phyloP scores from a whole-genome alignment of 2,888 invertebrate genomes.

The Empis stercorea region DNA sequence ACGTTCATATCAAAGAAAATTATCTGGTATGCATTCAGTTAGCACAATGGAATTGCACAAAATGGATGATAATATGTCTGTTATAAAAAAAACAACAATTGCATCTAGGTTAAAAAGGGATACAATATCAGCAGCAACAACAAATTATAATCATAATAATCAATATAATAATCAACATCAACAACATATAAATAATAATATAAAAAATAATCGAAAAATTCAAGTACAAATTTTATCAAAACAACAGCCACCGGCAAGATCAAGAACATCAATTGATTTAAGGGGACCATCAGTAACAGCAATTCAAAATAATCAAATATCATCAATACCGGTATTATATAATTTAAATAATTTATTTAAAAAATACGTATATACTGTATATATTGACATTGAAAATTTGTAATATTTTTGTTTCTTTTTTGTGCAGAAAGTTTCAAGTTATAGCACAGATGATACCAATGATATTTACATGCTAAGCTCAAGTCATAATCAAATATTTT shows the following conservation, averaged over 20 bases:
- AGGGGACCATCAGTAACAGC: constrained; percentile 22
- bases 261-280: constrained; percentile 33
- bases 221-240: constrained; percentile 34
- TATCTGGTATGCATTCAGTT: constrained; percentile 25
- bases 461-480: constrained; percentile 31
- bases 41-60: constrained; percentile 35
- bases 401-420: too few species aligned
- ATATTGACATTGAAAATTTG: neutral
- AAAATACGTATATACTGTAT: too few species aligned
- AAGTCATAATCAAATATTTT: constrained; percentile 32
- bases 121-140: neutral
- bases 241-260: constrained; percentile 30
- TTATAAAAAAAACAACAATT: constrained; percentile 28
- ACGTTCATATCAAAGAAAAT: constrained; percentile 16
- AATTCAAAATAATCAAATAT: neutral
- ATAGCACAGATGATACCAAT: constrained; percentile 26
- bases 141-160: constrained; percentile 5
- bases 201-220: constrained; percentile 22
- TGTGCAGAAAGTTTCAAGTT: constrained; percentile 10
- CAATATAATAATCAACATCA: constrained; percentile 1
- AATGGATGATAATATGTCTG: constrained; percentile 31
- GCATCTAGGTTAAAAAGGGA: constrained; percentile 15
- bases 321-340: neutral
- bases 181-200: constrained; percentile 5
- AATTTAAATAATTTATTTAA: constrained; percentile 1